These are phyloP conservation scores for Dolichopus griseipennis DNA, from an alignment of 2,888 invertebrate genomes.

Conservation along the genomic window DNA sequence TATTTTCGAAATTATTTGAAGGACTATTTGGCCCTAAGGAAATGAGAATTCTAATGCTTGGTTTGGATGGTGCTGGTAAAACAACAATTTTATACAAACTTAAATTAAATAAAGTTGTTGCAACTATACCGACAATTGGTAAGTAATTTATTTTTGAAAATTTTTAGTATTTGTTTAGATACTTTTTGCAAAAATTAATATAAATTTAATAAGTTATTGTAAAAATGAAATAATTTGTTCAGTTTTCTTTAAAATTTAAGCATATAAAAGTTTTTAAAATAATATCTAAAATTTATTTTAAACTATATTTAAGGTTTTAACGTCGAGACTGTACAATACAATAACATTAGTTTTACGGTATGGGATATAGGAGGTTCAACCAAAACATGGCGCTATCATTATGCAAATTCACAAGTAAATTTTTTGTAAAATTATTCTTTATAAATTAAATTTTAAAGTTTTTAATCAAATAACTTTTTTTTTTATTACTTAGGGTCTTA, in stretches of 20 bases:
- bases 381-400: constrained; percentile 95
- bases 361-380: constrained; percentile 98
- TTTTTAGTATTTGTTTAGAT: neutral
- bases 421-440: neutral
- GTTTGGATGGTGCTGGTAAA: constrained; percentile 99
- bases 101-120: constrained; percentile 99
- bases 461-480: neutral
- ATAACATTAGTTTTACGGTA: constrained; percentile 97
- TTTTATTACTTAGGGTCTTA: constrained; percentile 69
- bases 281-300: no score
- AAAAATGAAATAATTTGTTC: no score
- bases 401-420: constrained; percentile 85
- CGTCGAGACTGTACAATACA: constrained; percentile 98
- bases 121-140: constrained; percentile 99
- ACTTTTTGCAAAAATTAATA: no score
- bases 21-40: constrained; percentile 99
- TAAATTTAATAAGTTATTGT: no score
- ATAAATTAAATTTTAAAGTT: neutral
- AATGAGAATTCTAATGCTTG: constrained; percentile 99
- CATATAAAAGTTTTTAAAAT: no score
- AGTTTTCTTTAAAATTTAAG: no score
- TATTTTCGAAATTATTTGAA: constrained; percentile 95
- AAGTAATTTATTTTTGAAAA: constrained; percentile 44
- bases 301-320: constrained; percentile 71
- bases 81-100: constrained; percentile 99